Base-by-base conservation (phyloP, 2,113 vertebrate genomes). In the Corythornis madagascariensis region DNA sequence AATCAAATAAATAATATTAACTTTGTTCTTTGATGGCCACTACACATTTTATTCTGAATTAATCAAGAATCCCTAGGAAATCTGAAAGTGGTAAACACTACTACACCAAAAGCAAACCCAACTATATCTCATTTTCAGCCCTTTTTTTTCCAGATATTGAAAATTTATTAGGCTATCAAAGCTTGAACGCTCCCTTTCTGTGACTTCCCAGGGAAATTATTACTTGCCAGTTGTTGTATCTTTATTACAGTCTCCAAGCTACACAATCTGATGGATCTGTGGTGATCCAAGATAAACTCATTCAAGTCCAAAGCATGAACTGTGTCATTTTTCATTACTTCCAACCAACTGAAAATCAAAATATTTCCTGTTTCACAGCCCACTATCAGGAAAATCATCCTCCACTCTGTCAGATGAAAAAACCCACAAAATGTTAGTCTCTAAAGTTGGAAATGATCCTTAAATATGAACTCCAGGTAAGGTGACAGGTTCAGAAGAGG, bases 211-310 rank as follows among this genome's bases (percentile, higher is more conserved):
- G 25, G 57, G 67, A 67, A 92, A 79, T 88, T 88, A 95, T 83
- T 50, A 59, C 80, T 93, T 74, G 91, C 82, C 80, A 79, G 69
- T 47, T 89, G 79, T 59, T 75, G 61, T 74, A 83, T 67, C 85
- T 96, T 89, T 92, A 90, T 86, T 84, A 84, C 45, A 57, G 66
- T 72, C 73, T 82, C 74, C 40, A 13, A 72, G 93, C 79, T 24
- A 16, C 89, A 70, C 91, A 91, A 94, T 53, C 89, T 95, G 87
- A 95, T 63, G 52, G 29, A 45, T 91, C 83, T 75, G 52, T 0
- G 19, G 21, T 25, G n/a, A 90, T 93, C 80, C 77, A 60, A 86
- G 92, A 96, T 50, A 93, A 96, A 97, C 70, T 86, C 59, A 21
- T 85, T 64, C 82, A 59, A 89, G 77, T 64, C 86, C 40, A 43